A percentile compares a stretch with the other conserved stretches of the same genome.
Evolutionary conservation across 2,888 invertebrate species (phyloP).

Genomic region (Horisme vitalbata): DNA sequence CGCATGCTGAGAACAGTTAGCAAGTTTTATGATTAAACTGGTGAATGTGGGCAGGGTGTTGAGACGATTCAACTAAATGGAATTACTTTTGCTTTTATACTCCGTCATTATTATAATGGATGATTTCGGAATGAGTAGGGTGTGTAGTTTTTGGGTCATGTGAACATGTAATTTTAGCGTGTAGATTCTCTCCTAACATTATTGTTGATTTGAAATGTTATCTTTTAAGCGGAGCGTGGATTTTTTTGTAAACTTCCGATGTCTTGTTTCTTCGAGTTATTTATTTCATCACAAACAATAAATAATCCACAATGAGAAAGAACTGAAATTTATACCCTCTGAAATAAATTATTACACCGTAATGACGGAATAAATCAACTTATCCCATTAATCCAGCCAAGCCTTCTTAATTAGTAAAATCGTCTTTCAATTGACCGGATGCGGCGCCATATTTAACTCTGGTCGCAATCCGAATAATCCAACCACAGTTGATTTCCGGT

Average conservation of each 20-base stretch:
- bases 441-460: slow-evolving; percentile 62
- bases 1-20: slow-evolving; percentile 32
- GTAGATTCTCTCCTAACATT: too few species aligned
- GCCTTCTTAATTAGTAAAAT: slow-evolving; percentile 43
- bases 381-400: slow-evolving; percentile 26
- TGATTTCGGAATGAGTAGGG: neutral
- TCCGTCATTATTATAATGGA: slow-evolving; percentile 16
- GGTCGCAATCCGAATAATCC: slow-evolving; percentile 71
- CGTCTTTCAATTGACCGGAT: slow-evolving; percentile 52
- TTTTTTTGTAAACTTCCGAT: too few species aligned
- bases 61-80: slow-evolving; percentile 28
- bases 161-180: slow-evolving; percentile 1
- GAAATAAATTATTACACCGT: slow-evolving; percentile 13
- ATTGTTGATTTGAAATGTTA: too few species aligned
- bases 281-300: too few species aligned
- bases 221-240: too few species aligned
- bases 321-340: too few species aligned
- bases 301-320: too few species aligned
- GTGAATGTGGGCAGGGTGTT: slow-evolving; percentile 27
- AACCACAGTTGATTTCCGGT: slow-evolving; percentile 66
- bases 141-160: neutral
- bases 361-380: slow-evolving; percentile 23
- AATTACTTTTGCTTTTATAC: slow-evolving; percentile 29
- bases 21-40: slow-evolving; percentile 21
- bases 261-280: too few species aligned